phyloP scores from a whole-genome alignment of 2,797 vertebrate genomes.

The Melanotaenia maccullochi region DNA sequence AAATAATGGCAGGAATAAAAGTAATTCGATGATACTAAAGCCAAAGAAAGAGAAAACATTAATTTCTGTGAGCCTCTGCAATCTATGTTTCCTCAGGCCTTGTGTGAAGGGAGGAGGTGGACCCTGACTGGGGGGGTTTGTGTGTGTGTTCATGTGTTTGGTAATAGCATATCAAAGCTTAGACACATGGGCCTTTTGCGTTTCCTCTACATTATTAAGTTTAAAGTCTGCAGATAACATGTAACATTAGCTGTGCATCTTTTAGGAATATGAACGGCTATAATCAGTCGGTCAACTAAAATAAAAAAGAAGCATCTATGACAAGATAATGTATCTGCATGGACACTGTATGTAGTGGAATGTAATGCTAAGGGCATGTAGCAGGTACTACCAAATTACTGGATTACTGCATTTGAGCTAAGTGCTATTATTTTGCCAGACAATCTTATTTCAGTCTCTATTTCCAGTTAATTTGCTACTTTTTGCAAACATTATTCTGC shows the following conservation, averaged over 20 bases:
- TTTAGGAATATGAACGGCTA: background rate
- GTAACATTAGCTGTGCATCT: background rate
- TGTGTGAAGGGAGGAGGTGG: slow-evolving; percentile 38
- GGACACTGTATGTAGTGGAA: background rate
- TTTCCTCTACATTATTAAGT: slow-evolving; percentile 28
- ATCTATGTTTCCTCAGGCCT: slow-evolving; percentile 54
- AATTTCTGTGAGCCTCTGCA: slow-evolving; percentile 37
- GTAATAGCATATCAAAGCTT: slow-evolving; percentile 21
- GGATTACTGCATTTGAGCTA: background rate
- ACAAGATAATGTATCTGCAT: slow-evolving; percentile 3
- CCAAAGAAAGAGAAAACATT: slow-evolving; percentile 50
- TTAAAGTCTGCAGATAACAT: no score
- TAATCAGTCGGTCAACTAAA: background rate
- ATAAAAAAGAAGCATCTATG: background rate
- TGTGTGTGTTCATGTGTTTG: slow-evolving; percentile 24
- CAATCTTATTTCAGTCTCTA: background rate
- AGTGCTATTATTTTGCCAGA: background rate
- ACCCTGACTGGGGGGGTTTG: slow-evolving; percentile 33
- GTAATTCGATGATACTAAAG: slow-evolving; percentile 51
- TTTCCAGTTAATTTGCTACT: background rate
- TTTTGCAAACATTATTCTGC: background rate
- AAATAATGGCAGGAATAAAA: slow-evolving; percentile 43
- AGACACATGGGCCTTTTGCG: slow-evolving; percentile 44
- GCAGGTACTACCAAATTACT: background rate
- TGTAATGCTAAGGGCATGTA: background rate